phyloP scores from a whole-genome alignment of 1,140 invertebrate species.

The Solen grandis region DNA sequence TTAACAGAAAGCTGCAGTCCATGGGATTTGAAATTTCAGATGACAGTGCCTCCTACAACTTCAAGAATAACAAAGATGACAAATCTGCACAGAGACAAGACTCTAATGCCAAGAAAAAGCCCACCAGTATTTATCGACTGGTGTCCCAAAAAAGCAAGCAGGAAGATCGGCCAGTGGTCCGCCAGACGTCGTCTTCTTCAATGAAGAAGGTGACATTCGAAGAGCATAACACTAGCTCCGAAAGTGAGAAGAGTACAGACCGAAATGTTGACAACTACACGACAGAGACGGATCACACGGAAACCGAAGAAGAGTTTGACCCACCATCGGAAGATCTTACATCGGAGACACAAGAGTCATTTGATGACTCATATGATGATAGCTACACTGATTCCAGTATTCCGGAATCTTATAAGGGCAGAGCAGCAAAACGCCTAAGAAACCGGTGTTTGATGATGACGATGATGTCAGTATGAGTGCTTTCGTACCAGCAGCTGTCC shows the following conservation, averaged over 20 bases:
- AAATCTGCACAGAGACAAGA: conserved; percentile 6
- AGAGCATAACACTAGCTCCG: conserved; percentile 59
- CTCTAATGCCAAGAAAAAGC: conserved; percentile 13
- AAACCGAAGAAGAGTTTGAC: conserved; percentile 56
- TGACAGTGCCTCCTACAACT: conserved; percentile 60
- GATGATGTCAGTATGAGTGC: conserved; percentile 76
- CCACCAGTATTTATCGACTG: conserved; percentile 66
- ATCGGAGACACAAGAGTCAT: conserved; percentile 48
- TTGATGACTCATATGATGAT: conserved; percentile 60
- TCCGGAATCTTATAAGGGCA: conserved; percentile 42
- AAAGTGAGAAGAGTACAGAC: conserved; percentile 74
- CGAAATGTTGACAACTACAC: conserved; percentile 58
- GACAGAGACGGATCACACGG: conserved; percentile 52
- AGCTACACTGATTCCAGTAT: conserved; percentile 50
- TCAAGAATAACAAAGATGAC: conserved; percentile 31
- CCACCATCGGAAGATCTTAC: conserved; percentile 50
- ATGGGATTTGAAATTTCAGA: conserved; percentile 76
- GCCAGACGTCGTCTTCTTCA: conserved; percentile 29
- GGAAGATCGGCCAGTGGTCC: conserved; percentile 50
- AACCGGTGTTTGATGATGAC: conserved; percentile 57
- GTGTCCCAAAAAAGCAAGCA: conserved; percentile 58
- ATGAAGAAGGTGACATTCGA: conserved; percentile 62
- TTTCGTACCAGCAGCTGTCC: conserved; percentile 73
- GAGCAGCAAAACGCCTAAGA: background rate
- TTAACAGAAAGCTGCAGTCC: conserved; percentile 75